Evolutionary conservation across 2,113 vertebrate species (phyloP), one percentile per base, ranked within the genome.

Genomic region (Nansenia antarctica): DNA sequence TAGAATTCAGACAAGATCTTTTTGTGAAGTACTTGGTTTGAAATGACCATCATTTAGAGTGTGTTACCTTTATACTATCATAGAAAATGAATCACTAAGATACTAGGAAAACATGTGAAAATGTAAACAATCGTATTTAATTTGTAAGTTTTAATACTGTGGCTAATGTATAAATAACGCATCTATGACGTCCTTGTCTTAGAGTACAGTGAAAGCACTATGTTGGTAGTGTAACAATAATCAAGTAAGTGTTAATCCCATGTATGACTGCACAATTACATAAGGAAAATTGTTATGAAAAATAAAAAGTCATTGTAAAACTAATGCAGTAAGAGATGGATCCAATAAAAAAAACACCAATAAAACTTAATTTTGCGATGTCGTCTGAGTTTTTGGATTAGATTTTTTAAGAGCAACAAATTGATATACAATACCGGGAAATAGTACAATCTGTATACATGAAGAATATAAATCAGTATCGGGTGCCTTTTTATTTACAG

Each of bases 291-390:
- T 42, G 39, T 42, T 18, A 42, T 42, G 39, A 59, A 29, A 14
- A 5, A 14, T 20, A 31, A 30, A 3, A 63, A 29, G 3, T 59
- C 32, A 26, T 34, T 67, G 32, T 61, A 63, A 42, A 47, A 37
- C 35, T 68, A 57, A 70, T 27, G 15, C 7, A 20, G 57, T 58
- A n/a, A 30, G 67, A 65, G 61, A 12, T 69, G 20, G 27, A 69
- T 70, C 12, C 22, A 32, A 68, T 69, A 42, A 71, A 15, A 35
- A 62, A 15, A 42, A 5, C 20, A 27, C 22, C 2, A 42, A 66
- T 65, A 54, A 1, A 70, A 30, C 24, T 5, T 59, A 22, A 39
- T 69, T 74, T 69, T 73, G 24, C 39, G 59, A 59, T 8, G 9
- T 24, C 42, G 34, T 49, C 15, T 65, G 42, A 5, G 11, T 31